phyloP scores from a whole-genome alignment of 2,888 invertebrate species.

The Eulithis testata region DNA sequence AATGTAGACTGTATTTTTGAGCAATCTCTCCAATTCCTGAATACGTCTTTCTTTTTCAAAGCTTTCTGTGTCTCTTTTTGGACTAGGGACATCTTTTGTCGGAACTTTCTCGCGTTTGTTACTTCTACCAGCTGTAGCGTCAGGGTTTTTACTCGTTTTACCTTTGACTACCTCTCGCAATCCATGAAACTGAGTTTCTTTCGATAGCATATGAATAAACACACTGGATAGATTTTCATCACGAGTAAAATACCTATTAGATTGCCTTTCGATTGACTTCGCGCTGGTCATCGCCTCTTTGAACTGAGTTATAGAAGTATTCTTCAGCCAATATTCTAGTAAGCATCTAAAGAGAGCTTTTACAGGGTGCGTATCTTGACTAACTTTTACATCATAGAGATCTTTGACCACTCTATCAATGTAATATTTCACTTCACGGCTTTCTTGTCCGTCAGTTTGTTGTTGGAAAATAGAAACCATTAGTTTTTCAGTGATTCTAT shows the following conservation, averaged over 20 bases:
- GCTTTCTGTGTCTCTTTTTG: conserved; percentile 53
- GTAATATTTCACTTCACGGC: conserved; percentile 48
- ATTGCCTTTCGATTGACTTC: conserved; percentile 58
- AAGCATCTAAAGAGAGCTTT: conserved; percentile 66
- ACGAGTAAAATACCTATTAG: conserved; percentile 58
- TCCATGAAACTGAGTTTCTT: conserved; percentile 62
- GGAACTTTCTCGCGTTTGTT: conserved; percentile 25
- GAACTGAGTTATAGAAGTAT: conserved; percentile 51
- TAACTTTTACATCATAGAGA: conserved; percentile 57
- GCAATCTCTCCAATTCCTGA: conserved; percentile 67
- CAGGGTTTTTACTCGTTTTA: conserved; percentile 32
- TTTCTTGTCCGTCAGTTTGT: conserved; percentile 38
- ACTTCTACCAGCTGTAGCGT: conserved; percentile 30
- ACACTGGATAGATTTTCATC: conserved; percentile 63
- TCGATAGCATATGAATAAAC: conserved; percentile 47
- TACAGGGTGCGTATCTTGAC: conserved; percentile 57
- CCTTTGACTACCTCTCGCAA: conserved; percentile 43
- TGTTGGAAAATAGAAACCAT: conserved; percentile 58
- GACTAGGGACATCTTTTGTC: conserved; percentile 32
- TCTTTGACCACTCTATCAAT: conserved; percentile 65
- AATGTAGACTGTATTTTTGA: conserved; percentile 71
- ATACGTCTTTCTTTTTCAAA: conserved; percentile 65
- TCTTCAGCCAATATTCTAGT: conserved; percentile 69
- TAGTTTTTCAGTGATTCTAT: conserved; percentile 63
- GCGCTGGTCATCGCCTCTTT: conserved; percentile 51